Percentiles rank a stretch among this genome's conserved stretches.
Conservation (phyloP, 1,140 invertebrate genomes). For the Lepidurus apus region DNA sequence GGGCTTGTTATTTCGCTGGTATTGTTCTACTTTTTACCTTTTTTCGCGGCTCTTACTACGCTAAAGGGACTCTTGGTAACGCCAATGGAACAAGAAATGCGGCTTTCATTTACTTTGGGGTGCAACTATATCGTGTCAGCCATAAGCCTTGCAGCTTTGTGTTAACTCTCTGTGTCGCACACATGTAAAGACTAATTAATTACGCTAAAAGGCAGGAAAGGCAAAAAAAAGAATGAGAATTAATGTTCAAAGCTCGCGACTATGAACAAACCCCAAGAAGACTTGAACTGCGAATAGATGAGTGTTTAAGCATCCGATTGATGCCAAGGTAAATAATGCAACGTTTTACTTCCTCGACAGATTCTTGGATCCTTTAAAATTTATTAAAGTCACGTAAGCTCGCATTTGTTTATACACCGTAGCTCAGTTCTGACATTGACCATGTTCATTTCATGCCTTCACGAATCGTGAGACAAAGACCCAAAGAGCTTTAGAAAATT, state of each 20-base stretch:
- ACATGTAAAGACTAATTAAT: neutral
- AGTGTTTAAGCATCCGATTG: no score
- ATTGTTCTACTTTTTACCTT: no score
- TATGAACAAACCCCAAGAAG: neutral
- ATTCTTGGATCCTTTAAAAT: no score
- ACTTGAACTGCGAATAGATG: neutral
- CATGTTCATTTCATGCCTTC: no score
- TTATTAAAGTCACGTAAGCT: no score
- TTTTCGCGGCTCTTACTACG: neutral
- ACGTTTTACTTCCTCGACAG: no score
- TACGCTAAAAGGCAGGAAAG: neutral
- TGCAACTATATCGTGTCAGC: neutral
- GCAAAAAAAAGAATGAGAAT: neutral
- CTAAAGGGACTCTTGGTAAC: neutral
- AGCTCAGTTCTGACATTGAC: no score
- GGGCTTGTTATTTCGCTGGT: no score
- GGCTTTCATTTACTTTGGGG: neutral
- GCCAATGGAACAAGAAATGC: neutral
- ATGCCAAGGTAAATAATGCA: no score
- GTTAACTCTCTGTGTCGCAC: neutral
- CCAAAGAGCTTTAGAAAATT: no score
- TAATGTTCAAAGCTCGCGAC: neutral
- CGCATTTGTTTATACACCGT: no score
- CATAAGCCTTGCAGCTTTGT: neutral
- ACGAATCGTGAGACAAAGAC: no score